Conservation (phyloP, 2,888 invertebrate species). For the Linnaemya vulpina region DNA sequence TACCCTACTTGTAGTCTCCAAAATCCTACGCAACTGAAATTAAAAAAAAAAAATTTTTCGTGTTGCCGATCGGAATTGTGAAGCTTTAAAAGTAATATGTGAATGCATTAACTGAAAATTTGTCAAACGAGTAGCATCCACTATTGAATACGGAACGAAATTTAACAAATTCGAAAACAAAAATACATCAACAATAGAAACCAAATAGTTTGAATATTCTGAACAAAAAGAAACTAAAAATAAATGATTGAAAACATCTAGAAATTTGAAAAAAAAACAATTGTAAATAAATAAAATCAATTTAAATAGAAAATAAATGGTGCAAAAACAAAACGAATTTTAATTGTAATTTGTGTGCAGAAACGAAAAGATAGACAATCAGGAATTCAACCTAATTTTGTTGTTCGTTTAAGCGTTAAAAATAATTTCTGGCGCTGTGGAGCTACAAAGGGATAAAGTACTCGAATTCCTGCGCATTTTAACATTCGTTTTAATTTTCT, state of each 20-base stretch:
- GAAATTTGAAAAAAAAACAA: slow-evolving; percentile 38
- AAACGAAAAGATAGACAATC: slow-evolving; percentile 11
- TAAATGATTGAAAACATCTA: slow-evolving; percentile 56
- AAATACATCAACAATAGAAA: slow-evolving; percentile 8
- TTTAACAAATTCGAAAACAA: slow-evolving; percentile 21
- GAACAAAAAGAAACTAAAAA: slow-evolving; percentile 56
- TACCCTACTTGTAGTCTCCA: not conserved
- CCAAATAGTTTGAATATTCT: slow-evolving; percentile 20
- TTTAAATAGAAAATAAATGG: slow-evolving; percentile 15
- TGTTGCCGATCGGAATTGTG: slow-evolving; percentile 47
- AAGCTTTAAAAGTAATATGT: slow-evolving; percentile 50
- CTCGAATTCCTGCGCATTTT: slow-evolving; percentile 82
- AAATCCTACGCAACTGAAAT: slow-evolving; percentile 22
- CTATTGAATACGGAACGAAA: slow-evolving; percentile 67
- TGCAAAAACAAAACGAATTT: slow-evolving; percentile 27
- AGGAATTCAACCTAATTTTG: not conserved
- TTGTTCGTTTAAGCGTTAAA: slow-evolving; percentile 63
- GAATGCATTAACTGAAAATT: slow-evolving; percentile 64
- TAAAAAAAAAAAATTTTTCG: slow-evolving; percentile 32
- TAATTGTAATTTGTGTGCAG: slow-evolving; percentile 11
- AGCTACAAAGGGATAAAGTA: slow-evolving; percentile 82
- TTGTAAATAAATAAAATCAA: slow-evolving; percentile 17
- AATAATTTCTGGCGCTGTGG: slow-evolving; percentile 81
- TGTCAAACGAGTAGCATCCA: slow-evolving; percentile 67
- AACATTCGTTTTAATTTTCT: slow-evolving; percentile 81